These are phyloP conservation scores for Sebastes iracundus DNA, from an alignment of 2,797 vertebrate genomes.

Conservation along the genomic window DNA sequence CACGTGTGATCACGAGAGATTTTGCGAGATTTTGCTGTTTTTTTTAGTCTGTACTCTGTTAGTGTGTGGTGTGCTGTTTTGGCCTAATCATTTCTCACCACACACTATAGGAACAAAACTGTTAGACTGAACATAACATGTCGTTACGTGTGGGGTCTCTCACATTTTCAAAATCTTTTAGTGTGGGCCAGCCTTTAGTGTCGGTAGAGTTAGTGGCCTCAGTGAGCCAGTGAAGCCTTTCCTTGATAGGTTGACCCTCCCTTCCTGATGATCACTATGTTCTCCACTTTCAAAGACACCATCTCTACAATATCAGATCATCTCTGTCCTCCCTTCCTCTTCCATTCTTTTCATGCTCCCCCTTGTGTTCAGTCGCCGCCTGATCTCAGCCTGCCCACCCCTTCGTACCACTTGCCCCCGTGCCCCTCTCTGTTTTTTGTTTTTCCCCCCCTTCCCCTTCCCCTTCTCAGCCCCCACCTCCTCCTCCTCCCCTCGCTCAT, in stretches of 20 bases:
- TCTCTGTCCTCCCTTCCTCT: neutral
- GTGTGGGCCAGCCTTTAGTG: neutral
- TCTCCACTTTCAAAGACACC: neutral
- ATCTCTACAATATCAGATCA: slow-evolving; percentile 3
- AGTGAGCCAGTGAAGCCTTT: neutral
- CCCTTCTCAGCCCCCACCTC: neutral
- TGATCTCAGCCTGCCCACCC: slow-evolving; percentile 15
- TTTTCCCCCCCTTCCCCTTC: too few relatives aligned
- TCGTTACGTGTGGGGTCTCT: too few relatives aligned
- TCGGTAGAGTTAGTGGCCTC: neutral
- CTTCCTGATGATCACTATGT: neutral
- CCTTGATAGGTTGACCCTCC: neutral
- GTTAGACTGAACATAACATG: too few relatives aligned
- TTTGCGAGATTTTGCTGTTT: accelerated
- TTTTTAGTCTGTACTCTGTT: too few relatives aligned
- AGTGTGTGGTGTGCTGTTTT: too few relatives aligned
- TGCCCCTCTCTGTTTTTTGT: slow-evolving; percentile 4
- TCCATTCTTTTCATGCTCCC: slow-evolving; percentile 30
- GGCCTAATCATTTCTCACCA: too few relatives aligned
- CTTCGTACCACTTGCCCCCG: slow-evolving; percentile 21
- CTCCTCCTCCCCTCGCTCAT: slow-evolving; percentile 21
- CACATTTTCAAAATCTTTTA: too few relatives aligned
- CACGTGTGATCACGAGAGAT: too few relatives aligned
- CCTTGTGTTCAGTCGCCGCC: slow-evolving; percentile 25
- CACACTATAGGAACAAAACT: too few relatives aligned